A percentile compares a stretch with the other conserved stretches of the same genome.
These are phyloP conservation scores for Excalfactoria chinensis DNA, from an alignment of 2,113 vertebrate genomes.

Conservation along the genomic window DNA sequence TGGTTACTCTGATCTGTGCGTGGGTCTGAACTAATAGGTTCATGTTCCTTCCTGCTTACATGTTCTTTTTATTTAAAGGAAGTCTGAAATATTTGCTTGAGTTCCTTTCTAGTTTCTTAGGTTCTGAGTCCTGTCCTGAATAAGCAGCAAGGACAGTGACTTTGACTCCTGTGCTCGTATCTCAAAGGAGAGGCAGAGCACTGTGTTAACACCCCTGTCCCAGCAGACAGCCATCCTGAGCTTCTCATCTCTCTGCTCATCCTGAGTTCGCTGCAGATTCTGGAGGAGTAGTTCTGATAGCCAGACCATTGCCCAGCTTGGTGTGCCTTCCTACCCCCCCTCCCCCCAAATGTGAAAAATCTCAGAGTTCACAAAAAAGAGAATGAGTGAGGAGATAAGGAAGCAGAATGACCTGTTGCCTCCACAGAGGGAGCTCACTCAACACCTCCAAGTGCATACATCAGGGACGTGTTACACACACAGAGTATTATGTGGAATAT, in stretches of 20 bases:
- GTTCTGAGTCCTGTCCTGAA: not conserved
- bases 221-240: not conserved
- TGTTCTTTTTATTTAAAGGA: not conserved
- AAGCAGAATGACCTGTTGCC: constrained; percentile 39
- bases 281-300: not conserved
- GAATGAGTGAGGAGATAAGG: constrained; percentile 69
- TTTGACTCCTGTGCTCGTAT: not conserved
- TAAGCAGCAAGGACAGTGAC: not conserved
- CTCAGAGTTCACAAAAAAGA: constrained; percentile 19
- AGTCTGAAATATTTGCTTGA: not conserved
- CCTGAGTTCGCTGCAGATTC: constrained; percentile 6
- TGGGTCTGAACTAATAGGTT: not conserved
- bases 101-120: not conserved
- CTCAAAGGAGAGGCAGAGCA: not conserved
- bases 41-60: not conserved
- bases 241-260: not conserved
- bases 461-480: constrained; percentile 40
- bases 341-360: constrained; percentile 65
- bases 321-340: not conserved
- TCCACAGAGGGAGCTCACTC: constrained; percentile 43
- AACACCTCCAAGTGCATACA: constrained; percentile 39
- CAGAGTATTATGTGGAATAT: constrained; percentile 34
- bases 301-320: not conserved
- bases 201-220: not conserved
- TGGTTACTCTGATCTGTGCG: not conserved